phyloP scores from a whole-genome alignment of 1,140 invertebrate genomes.

The Drosophila erecta region DNA sequence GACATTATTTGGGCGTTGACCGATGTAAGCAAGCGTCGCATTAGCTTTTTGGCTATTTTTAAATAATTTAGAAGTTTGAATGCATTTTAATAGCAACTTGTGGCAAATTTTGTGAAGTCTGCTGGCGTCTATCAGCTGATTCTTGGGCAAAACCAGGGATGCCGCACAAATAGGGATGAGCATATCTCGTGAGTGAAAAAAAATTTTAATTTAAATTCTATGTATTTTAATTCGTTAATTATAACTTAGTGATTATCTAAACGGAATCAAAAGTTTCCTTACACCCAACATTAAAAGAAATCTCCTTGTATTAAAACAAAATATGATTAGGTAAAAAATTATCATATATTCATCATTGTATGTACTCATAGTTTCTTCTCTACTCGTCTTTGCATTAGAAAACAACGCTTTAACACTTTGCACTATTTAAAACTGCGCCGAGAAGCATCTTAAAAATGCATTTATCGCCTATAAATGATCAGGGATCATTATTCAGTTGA shows the following conservation, averaged over 20 bases:
- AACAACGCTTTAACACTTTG: constrained; percentile 72
- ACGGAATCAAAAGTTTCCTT: background rate
- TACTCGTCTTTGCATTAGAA: constrained; percentile 67
- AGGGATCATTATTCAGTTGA: constrained; percentile 42
- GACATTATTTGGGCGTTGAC: constrained; percentile 59
- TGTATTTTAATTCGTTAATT: no score
- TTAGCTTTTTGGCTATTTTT: constrained; percentile 16
- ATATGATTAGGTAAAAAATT: constrained; percentile 72
- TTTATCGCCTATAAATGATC: constrained; percentile 48
- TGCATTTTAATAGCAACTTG: background rate
- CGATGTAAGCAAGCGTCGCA: constrained; percentile 57
- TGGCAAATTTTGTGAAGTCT: background rate
- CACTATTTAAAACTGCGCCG: constrained; percentile 61
- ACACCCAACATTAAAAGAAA: background rate
- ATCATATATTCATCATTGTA: constrained; percentile 75
- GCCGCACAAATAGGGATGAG: constrained; percentile 5
- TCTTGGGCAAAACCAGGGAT: background rate
- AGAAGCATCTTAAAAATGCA: constrained; percentile 67
- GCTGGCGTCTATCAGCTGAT: constrained; percentile 39
- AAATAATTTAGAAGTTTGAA: constrained; percentile 5
- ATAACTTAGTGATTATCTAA: no score
- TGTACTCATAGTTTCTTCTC: constrained; percentile 64
- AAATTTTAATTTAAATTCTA: background rate
- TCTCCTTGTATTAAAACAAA: background rate
- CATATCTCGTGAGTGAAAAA: background rate